Evolutionary conservation across 2,113 vertebrate species (phyloP).

Genomic region (Tetrax tetrax): DNA sequence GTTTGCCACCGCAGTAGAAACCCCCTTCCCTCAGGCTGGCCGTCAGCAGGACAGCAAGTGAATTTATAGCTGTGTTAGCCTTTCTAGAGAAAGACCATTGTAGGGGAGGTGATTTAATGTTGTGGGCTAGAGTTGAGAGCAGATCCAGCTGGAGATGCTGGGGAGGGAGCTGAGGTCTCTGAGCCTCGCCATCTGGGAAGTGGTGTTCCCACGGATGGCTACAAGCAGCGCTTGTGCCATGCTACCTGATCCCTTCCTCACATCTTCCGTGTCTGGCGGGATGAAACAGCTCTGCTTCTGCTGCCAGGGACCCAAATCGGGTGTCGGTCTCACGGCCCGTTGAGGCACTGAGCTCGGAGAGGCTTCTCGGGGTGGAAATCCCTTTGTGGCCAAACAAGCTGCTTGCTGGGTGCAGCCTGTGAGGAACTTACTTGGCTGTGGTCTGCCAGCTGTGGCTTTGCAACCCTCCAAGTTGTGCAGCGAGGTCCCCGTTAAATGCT

Average conservation of each 20-base stretch:
- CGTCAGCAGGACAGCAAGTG: not conserved
- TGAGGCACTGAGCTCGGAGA: not conserved
- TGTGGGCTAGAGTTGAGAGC: not conserved
- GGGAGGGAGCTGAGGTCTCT: not conserved
- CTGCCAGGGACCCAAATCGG: not conserved
- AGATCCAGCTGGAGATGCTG: not conserved
- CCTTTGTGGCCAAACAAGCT: not conserved
- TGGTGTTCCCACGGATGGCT: rapidly evolving
- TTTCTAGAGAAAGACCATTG: not conserved
- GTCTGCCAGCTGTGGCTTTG: not conserved
- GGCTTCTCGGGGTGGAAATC: not conserved
- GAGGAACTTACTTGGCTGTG: not conserved
- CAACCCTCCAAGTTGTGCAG: not conserved
- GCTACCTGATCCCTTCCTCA: not conserved
- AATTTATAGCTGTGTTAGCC: not conserved
- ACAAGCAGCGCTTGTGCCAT: not conserved
- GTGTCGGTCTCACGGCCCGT: not conserved
- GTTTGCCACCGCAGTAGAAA: not conserved
- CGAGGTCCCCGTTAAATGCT: not conserved
- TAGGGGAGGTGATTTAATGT: not conserved
- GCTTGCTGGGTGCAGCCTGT: not conserved
- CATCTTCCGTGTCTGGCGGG: not conserved
- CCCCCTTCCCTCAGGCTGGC: not conserved
- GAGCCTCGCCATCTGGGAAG: not conserved
- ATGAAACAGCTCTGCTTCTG: not conserved